A percentile compares a stretch with the other conserved stretches of the same genome.
Evolutionary conservation across 2,888 invertebrate species (phyloP).

Genomic region (Cryptophagus acutangulus): DNA sequence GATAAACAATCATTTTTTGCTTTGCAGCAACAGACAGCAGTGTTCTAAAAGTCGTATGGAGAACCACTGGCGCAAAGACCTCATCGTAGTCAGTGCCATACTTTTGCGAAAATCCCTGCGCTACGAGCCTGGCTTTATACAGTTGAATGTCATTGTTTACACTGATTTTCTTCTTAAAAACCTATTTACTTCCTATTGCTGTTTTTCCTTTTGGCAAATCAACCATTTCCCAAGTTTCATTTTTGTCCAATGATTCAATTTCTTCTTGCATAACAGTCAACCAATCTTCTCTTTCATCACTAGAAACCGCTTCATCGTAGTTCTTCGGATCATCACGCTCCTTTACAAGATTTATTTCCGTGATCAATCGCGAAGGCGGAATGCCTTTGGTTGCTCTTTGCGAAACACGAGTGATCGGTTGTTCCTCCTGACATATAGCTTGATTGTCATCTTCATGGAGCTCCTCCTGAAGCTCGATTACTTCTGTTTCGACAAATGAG

Average conservation of each 20-base stretch:
- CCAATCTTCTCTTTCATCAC: background rate
- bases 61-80: background rate
- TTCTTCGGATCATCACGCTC: too few relatives aligned
- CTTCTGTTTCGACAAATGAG: too few relatives aligned
- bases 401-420: background rate
- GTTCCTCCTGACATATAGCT: too few relatives aligned
- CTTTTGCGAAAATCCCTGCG: background rate
- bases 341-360: too few relatives aligned
- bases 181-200: background rate
- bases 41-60: background rate
- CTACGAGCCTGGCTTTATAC: conserved; percentile 1
- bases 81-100: conserved; percentile 3
- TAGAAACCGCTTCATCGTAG: background rate
- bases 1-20: background rate
- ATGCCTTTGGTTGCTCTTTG: too few relatives aligned
- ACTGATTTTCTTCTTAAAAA: background rate
- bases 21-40: background rate
- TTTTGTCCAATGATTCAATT: background rate
- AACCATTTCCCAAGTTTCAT: background rate
- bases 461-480: too few relatives aligned
- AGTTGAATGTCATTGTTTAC: background rate
- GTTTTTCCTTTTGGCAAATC: background rate
- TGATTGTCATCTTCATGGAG: too few relatives aligned
- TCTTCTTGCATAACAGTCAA: background rate
- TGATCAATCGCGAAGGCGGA: too few relatives aligned